A percentile compares a stretch with the other conserved stretches of the same genome.
These are phyloP conservation scores for Octodon degus DNA, from an alignment of 2,113 vertebrate genomes.

Conservation along the genomic window DNA sequence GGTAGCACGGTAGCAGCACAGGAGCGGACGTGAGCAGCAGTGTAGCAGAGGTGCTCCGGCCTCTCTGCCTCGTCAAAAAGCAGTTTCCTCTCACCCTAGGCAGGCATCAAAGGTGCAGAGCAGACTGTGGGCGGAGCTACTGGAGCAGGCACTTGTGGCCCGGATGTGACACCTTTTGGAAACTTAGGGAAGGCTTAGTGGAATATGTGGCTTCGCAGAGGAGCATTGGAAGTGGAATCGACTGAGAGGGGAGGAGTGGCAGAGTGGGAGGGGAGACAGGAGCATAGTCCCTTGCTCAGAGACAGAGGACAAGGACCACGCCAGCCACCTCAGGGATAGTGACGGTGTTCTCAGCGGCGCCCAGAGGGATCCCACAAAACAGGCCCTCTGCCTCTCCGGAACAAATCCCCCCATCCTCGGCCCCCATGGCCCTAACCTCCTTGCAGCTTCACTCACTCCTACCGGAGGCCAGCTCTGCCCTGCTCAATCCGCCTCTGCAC, in stretches of 20 bases:
- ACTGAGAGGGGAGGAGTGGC: background rate
- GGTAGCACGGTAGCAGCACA: background rate
- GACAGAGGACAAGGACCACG: background rate
- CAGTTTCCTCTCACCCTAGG: background rate
- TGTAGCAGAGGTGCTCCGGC: background rate
- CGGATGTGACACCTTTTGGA: background rate
- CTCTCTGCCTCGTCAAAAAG: background rate
- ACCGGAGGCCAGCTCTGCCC: background rate
- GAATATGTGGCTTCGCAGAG: background rate
- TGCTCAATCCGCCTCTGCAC: background rate
- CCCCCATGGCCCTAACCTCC: background rate
- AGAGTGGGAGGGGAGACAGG: background rate
- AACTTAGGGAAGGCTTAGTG: no score
- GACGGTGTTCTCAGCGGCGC: background rate
- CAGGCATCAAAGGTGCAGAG: background rate
- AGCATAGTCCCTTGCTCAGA: background rate
- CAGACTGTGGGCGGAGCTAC: background rate
- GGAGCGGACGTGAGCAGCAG: background rate
- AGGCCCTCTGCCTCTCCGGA: background rate
- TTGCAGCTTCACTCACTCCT: background rate
- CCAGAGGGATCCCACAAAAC: background rate
- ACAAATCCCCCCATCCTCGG: background rate
- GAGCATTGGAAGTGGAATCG: background rate
- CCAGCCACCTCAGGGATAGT: background rate
- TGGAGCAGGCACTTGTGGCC: background rate